Percentiles rank a stretch among this genome's conserved stretches.
These are phyloP conservation scores for Chorisops tibialis DNA, from an alignment of 2,888 invertebrate genomes.

Conservation along the genomic window DNA sequence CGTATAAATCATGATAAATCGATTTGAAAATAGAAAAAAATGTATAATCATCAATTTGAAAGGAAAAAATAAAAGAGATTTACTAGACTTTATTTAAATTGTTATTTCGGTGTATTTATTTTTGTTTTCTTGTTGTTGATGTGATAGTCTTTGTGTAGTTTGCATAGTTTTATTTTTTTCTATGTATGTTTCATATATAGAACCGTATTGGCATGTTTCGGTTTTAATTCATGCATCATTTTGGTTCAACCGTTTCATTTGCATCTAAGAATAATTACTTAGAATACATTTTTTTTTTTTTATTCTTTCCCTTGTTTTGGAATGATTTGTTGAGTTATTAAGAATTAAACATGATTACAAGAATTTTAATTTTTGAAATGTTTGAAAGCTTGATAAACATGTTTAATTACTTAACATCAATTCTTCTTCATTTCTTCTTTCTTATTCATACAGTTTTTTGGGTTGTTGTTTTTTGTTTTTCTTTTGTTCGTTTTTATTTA, in stretches of 20 bases:
- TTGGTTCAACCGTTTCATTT: background rate
- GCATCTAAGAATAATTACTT: background rate
- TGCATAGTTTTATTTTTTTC: background rate
- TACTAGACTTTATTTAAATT: too few species aligned
- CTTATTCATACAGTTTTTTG: slow-evolving; percentile 10
- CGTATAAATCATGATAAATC: background rate
- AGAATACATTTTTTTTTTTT: too few species aligned
- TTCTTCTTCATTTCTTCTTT: slow-evolving; percentile 3
- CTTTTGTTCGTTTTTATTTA: too few species aligned
- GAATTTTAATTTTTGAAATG: background rate
- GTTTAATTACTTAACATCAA: slow-evolving; percentile 16
- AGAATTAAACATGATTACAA: slow-evolving; percentile 25
- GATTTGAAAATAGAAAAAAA: background rate
- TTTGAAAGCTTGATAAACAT: slow-evolving; percentile 2
- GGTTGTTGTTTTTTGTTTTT: slow-evolving; percentile 5
- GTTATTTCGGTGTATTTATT: background rate
- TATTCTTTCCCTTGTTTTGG: slow-evolving; percentile 14
- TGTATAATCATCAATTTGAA: background rate
- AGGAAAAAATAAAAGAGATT: too few species aligned
- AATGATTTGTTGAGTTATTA: slow-evolving; percentile 24
- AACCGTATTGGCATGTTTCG: background rate
- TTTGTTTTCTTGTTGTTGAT: background rate
- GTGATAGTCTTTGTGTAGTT: background rate
- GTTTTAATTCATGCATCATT: background rate
- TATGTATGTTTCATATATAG: slow-evolving; percentile 6